These are phyloP conservation scores for Varanus salvator DNA, from an alignment of 2,113 vertebrate genomes.

Conservation along the genomic window DNA sequence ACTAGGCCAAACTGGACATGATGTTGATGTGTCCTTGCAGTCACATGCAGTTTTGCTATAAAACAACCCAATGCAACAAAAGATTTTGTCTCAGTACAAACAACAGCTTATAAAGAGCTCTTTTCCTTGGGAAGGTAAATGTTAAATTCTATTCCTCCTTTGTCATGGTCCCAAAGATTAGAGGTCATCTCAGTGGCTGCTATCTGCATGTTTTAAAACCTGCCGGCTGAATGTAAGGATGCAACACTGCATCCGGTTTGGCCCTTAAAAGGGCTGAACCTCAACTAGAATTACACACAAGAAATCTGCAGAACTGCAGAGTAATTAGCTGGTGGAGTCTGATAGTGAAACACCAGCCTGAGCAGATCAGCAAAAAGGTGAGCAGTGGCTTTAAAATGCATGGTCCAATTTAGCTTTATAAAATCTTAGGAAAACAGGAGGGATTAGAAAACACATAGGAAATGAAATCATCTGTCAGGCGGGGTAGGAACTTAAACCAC, in stretches of 20 bases:
- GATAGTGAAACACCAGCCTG: constrained; percentile 58
- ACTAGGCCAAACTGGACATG: neutral
- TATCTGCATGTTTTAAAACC: neutral
- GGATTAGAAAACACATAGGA: constrained; percentile 82
- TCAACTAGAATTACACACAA: constrained; percentile 37
- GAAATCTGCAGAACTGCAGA: constrained; percentile 56
- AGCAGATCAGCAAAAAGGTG: constrained; percentile 75
- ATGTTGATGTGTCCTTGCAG: neutral
- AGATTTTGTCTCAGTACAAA: neutral
- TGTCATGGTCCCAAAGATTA: neutral
- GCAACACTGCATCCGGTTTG: neutral
- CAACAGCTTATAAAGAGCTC: neutral
- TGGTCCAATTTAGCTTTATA: constrained; percentile 74
- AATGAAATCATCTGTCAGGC: constrained; percentile 84
- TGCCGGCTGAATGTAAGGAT: neutral
- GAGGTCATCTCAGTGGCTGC: neutral
- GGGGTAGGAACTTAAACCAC: constrained; percentile 81
- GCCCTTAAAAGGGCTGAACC: neutral
- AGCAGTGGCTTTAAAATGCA: constrained; percentile 74
- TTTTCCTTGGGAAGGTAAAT: neutral
- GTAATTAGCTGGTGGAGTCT: constrained; percentile 56
- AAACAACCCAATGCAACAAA: neutral
- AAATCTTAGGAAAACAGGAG: constrained; percentile 82
- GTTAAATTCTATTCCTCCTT: neutral
- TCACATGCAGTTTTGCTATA: neutral